Evolutionary conservation across 2,888 invertebrate genomes (phyloP).

Genomic region (Copidosoma aretas): DNA sequence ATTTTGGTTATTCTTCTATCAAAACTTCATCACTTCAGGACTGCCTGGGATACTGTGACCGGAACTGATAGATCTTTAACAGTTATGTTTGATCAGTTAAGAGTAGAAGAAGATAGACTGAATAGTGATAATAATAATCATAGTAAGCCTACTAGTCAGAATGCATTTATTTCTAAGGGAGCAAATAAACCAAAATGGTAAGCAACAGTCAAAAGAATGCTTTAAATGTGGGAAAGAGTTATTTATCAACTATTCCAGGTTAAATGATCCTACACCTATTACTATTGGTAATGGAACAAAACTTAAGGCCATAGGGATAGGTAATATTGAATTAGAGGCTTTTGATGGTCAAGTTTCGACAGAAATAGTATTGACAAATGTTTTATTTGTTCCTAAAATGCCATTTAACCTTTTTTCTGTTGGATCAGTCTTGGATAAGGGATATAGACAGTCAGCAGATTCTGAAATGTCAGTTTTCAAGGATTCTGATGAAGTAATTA

Average conservation of each 20-base stretch:
- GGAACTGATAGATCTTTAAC: conserved; percentile 29
- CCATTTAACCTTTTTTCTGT: conserved; percentile 48
- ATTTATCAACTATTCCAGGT: conserved; percentile 41
- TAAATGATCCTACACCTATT: conserved; percentile 36
- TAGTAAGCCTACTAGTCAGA: conserved; percentile 1
- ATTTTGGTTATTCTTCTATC: conserved; percentile 44
- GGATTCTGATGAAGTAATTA: not conserved
- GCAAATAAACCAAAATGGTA: conserved; percentile 14
- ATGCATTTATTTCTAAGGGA: too few relatives aligned
- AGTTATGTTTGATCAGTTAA: conserved; percentile 28
- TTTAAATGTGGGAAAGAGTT: conserved; percentile 43
- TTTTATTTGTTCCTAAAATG: conserved; percentile 41
- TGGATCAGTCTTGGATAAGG: conserved; percentile 43
- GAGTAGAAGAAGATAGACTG: conserved; percentile 37
- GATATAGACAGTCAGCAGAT: not conserved
- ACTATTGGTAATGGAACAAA: conserved; percentile 43
- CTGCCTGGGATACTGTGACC: conserved; percentile 44
- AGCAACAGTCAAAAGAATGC: conserved; percentile 10
- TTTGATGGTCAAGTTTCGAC: conserved; percentile 45
- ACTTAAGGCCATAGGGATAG: conserved; percentile 46
- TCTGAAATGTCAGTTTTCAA: not conserved
- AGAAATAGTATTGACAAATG: conserved; percentile 40
- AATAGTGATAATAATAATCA: conserved; percentile 28
- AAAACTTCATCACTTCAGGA: conserved; percentile 45
- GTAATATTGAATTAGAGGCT: conserved; percentile 45